phyloP scores from a whole-genome alignment of 2,888 invertebrate species.

The Ichneumon xanthorius region DNA sequence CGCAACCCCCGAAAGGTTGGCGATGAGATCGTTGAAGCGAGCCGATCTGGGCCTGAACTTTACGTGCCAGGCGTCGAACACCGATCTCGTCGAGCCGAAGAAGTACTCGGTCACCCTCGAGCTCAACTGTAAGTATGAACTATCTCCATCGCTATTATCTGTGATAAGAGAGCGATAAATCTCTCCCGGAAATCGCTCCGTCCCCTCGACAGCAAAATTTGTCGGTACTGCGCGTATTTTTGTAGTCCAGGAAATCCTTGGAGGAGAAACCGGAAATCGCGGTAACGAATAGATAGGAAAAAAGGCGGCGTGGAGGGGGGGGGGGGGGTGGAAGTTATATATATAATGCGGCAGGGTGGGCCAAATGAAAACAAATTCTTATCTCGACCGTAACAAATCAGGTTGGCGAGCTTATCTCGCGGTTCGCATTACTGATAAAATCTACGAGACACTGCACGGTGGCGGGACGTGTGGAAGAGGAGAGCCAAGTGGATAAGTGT shows the following conservation, averaged over 20 bases:
- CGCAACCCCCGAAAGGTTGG: conserved; percentile 75
- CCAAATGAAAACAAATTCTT: conserved; percentile 73
- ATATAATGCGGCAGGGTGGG: neutral
- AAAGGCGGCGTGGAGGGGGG: neutral
- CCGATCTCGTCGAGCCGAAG: conserved; percentile 92
- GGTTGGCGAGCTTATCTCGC: conserved; percentile 75
- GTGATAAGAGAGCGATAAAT: neutral
- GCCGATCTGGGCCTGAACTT: conserved; percentile 94
- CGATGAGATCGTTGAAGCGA: conserved; percentile 90
- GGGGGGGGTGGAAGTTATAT: neutral
- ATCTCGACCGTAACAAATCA: conserved; percentile 78
- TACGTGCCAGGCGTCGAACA: conserved; percentile 95
- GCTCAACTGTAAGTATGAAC: conserved; percentile 90
- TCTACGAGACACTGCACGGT: conserved; percentile 73
- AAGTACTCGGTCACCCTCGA: conserved; percentile 91
- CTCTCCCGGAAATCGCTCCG: neutral
- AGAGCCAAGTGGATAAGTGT: conserved; percentile 42
- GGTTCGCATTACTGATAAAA: conserved; percentile 77
- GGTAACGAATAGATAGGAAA: neutral
- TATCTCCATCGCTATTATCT: neutral
- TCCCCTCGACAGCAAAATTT: neutral
- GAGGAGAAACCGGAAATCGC: neutral
- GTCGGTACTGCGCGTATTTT: neutral
- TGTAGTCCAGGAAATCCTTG: neutral
- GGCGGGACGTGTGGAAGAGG: conserved; percentile 18